Evolutionary conservation across 2,113 vertebrate genomes (phyloP), one percentile per base, ranked within the genome.

Genomic region (Falcunculus frontatus): DNA sequence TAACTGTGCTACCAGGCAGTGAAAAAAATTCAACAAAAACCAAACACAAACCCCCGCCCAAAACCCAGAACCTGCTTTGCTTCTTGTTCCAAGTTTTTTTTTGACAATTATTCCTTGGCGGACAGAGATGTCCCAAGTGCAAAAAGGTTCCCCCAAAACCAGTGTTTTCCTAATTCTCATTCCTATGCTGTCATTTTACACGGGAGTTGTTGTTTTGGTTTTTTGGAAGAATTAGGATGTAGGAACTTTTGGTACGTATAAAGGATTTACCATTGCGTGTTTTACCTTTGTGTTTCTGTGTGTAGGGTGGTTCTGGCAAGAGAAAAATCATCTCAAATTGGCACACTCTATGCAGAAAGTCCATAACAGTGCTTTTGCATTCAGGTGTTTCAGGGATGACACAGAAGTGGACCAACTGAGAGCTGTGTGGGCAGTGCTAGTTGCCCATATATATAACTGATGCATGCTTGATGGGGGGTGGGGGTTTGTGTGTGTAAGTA

Each of bases 11-110:
- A 83, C 27, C 39, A 74, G 21, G 5, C 27, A 30, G 62, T 25
- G 44, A 33, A 46, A 27, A 82, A 68, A 37, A 32, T 1, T 16
- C 9, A 29, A 37, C 33, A 42, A 26, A 41, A 30, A 1, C 25
- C 39, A 41, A 53, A 62, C 7, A 17, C 16, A 59, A 1, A 0
- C 16, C 8, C 16, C 19, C 0, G 0, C 27, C 7, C 22, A 44
- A 41, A 75, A 30, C 25, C 14, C 19, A 60, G 46, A 53, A 41
- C 16, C 21, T 46, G 44, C 55, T 46, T 81, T 57, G 30, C n/a
- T 63, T 26, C 37, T 46, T 59, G 10, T 65, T 76, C 21, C 9
- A 39, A 21, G 19, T 5, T 35, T 53, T 67, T 65, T 53, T 64
- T 69, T 0, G 37, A 44, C 13, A 53, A 25, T 20, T 86, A 19